Evolutionary conservation across 1,140 invertebrate genomes (phyloP), one percentile per base, ranked within the genome.

Genomic region (Oryzaephilus surinamensis): DNA sequence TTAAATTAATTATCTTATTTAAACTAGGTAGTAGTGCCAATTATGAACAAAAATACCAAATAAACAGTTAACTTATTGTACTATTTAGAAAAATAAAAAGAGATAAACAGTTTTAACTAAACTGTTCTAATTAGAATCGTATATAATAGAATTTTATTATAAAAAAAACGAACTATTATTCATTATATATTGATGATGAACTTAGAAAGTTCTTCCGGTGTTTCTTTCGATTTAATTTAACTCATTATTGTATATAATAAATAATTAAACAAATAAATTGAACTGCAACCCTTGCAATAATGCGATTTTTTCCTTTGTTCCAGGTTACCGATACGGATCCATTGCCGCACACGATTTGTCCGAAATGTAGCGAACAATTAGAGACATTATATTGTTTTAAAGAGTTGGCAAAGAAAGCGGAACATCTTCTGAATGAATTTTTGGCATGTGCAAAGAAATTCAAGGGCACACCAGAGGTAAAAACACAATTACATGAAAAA

Each of bases 341-440:
- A 45, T 61, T 74, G 52, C 72, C 71, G 41, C 71, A 72, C 48
- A 66, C 72, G 31, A 66, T 74, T 16, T 74, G 72, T 58, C 62
- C 62, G 6, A 66, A 62, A 49, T 74, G 72, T 63, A 63, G 57
- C 46, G 64, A 72, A 41, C 71, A 72, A 54, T 57, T 74, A 38
- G 68, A 73, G 57, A 64, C 66, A 33, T 67, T 73, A 38, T 66
- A 68, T 48, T 69, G 66, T 46, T 74, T 74, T 57, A 69, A 63
- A 60, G 67, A 72, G 52, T 48, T 68, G 29, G 67, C 72, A 45
- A 64, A 67, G 34, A 72, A 70, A 56, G 67, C 69, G 30, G 68
- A 73, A 57, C 63, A 67, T 48, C 53, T 73, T n/a, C 58, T 74
- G 51, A 63, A 70, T 52, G 67, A 72, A 56, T 74, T 71, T 57